Conservation (phyloP, 1,140 invertebrate species). For the Pygmarrhopalites habei region DNA sequence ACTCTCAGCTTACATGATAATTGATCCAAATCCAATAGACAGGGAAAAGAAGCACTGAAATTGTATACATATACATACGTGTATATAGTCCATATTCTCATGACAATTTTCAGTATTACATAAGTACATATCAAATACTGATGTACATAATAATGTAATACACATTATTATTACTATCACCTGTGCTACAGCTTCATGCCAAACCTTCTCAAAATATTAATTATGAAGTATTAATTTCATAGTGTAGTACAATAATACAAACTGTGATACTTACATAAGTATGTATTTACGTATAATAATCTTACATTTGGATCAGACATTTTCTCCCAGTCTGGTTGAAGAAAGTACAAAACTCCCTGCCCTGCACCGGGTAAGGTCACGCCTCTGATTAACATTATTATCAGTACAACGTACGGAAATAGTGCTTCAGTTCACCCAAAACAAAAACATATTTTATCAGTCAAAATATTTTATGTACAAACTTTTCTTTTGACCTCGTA, state of each 20-base stretch:
- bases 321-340: slow-evolving; percentile 61
- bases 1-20: slow-evolving; percentile 44
- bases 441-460: too few relatives aligned
- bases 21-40: slow-evolving; percentile 47
- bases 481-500: too few relatives aligned
- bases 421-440: too few relatives aligned
- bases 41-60: slow-evolving; percentile 50
- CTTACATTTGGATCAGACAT: slow-evolving; percentile 55
- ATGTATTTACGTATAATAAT: background rate
- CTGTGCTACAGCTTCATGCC: background rate
- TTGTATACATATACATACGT: too few relatives aligned
- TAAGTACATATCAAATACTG: too few relatives aligned
- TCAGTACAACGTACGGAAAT: slow-evolving; percentile 58
- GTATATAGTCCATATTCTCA: too few relatives aligned
- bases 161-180: too few relatives aligned
- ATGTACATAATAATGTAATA: too few relatives aligned
- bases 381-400: slow-evolving; percentile 64
- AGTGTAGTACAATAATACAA: background rate
- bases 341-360: slow-evolving; percentile 67
- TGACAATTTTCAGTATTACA: too few relatives aligned
- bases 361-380: slow-evolving; percentile 65
- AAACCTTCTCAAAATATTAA: background rate
- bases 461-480: too few relatives aligned
- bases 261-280: background rate
- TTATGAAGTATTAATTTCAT: background rate